Conservation (phyloP, 1,140 invertebrate genomes). For the Physella acuta region DNA sequence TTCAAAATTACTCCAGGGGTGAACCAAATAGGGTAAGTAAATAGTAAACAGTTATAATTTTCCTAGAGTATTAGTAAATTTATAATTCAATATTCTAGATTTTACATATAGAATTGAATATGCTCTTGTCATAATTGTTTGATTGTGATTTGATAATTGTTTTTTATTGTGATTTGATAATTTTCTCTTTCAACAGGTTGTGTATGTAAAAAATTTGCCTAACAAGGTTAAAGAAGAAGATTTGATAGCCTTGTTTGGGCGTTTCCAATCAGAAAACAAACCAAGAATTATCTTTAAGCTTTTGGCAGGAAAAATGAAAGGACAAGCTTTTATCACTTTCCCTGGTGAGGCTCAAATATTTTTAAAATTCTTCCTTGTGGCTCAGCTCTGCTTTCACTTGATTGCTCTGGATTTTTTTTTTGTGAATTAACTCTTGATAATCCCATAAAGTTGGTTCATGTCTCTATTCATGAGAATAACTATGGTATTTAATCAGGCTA, state of each 20-base stretch:
- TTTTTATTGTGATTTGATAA: too few relatives aligned
- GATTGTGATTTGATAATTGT: too few relatives aligned
- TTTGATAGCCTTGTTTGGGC: conserved; percentile 59
- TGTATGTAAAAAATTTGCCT: conserved; percentile 65
- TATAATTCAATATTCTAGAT: too few relatives aligned
- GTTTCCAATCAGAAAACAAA: conserved; percentile 48
- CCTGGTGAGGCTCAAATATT: conserved; percentile 50
- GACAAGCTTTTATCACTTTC: conserved; percentile 66
- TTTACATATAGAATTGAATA: too few relatives aligned
- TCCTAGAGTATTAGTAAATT: conserved; percentile 8
- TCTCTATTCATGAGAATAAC: background rate
- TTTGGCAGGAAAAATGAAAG: conserved; percentile 64
- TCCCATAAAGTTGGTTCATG: background rate
- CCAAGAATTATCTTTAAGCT: conserved; percentile 54
- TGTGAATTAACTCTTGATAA: too few relatives aligned
- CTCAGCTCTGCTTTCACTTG: background rate
- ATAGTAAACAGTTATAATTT: background rate
- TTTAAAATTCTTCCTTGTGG: background rate
- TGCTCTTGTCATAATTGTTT: too few relatives aligned
- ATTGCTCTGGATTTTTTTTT: background rate
- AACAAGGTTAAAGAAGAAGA: conserved; percentile 57
- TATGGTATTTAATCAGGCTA: background rate
- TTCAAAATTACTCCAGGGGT: conserved; percentile 62
- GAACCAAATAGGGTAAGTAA: conserved; percentile 53
- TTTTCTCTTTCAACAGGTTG: too few relatives aligned